phyloP scores from a whole-genome alignment of 2,888 invertebrate genomes.

The Hypena proboscidalis region DNA sequence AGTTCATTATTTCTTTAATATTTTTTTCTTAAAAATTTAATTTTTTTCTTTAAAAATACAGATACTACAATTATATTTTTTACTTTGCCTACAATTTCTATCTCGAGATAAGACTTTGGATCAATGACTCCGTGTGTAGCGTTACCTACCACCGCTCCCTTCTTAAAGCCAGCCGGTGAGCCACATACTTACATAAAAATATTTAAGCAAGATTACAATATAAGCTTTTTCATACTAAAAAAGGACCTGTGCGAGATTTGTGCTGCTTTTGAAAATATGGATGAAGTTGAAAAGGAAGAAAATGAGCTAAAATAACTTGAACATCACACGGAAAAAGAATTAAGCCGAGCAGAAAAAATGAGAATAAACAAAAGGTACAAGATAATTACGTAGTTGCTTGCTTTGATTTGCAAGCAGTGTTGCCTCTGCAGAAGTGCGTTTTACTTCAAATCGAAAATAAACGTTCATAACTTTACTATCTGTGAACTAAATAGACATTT shows the following conservation, averaged over 20 bases:
- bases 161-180: conserved; percentile 2
- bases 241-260: neutral
- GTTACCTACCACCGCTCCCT: too few species aligned
- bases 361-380: conserved; percentile 3
- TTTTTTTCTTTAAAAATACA: too few species aligned
- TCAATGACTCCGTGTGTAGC: too few species aligned
- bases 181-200: neutral
- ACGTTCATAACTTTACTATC: conserved; percentile 19
- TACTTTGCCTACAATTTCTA: too few species aligned
- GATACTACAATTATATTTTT: too few species aligned
- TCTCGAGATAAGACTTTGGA: too few species aligned
- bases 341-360: neutral
- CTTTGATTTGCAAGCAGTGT: conserved; percentile 15
- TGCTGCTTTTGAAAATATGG: conserved; percentile 1
- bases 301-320: neutral
- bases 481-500: conserved; percentile 15
- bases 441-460: conserved; percentile 14
- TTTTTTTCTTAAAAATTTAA: too few species aligned
- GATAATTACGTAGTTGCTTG: conserved; percentile 9
- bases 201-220: neutral
- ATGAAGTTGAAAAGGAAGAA: neutral
- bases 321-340: conserved; percentile 13
- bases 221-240: neutral
- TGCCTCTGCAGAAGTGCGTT: conserved; percentile 19
- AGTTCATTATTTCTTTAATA: too few species aligned